Evolutionary conservation across 2,797 vertebrate species (phyloP), one percentile per base, ranked within the genome.

Genomic region (Triplophysa yarkandensis): DNA sequence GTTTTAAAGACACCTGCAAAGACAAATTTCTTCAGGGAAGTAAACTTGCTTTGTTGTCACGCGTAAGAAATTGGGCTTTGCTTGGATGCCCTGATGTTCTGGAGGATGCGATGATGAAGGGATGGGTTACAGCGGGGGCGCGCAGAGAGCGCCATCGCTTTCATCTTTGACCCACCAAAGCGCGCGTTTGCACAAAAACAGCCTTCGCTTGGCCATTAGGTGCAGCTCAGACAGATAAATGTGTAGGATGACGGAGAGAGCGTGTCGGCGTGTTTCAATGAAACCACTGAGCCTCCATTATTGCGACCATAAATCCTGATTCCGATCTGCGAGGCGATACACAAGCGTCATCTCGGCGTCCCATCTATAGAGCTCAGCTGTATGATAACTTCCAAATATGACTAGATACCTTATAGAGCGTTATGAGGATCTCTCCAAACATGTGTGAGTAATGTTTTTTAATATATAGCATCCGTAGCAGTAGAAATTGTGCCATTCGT

Each of bases 301-400:
- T 79, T 82, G 74, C 71, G 54, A 50, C 41, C 80, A 82, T 79
- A 82, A 79, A 82, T 82, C 78, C 71, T 75, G 77, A 66, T 55
- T 46, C 34, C 6, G 13, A 70, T 32, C 71, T 27, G 23, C 66
- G 34, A 23, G 6, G 44, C 58, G 66, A 60, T 48, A 52, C 54
- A 57, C 62, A 25, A 34, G 14, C 41, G 19, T 23, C 52, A 9
- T 57, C 36, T 57, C 63, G 48, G 30, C 30, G 4, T 11, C 34
- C 64, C 43, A 48, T 75, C 64, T 67, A 75, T 60, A 68, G 54
- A 60, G 41, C 64, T 34, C 64, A 75, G 72, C 64, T 75, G 72
- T 68, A 36, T 7, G 64, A 75, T 75, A 75, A 48, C 32, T 68
- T 50, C 54, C 17, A 68, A 75, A 75, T 68, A 50, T 61, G 54